Percentiles rank a stretch among this genome's conserved stretches.
Evolutionary conservation across 2,113 vertebrate genomes (phyloP).

Genomic region (Progne subis): DNA sequence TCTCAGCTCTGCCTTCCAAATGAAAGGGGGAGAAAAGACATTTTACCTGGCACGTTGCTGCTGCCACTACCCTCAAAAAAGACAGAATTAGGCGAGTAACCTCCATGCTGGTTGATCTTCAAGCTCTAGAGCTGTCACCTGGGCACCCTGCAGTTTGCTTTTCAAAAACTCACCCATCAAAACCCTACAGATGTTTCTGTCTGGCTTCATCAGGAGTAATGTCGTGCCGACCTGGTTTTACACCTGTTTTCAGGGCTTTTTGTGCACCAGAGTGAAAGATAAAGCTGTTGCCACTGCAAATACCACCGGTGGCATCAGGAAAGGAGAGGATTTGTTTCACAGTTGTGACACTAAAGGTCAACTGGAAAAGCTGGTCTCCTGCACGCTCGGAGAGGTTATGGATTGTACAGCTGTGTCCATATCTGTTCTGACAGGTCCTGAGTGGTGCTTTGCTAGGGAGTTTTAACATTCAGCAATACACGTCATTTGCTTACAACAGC

Average conservation of each 20-base stretch:
- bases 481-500: constrained; percentile 68
- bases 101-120: background rate
- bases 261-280: background rate
- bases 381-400: background rate
- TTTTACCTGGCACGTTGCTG: background rate
- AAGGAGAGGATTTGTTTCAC: background rate
- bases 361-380: constrained; percentile 37
- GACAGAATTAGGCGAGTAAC: background rate
- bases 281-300: background rate
- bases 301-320: background rate
- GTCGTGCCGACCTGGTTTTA: background rate
- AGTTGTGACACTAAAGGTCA: constrained; percentile 56
- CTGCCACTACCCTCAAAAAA: background rate
- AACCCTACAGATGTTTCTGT: background rate
- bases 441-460: constrained; percentile 29
- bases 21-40: background rate
- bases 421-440: constrained; percentile 62
- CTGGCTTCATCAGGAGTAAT: background rate
- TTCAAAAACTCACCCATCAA: background rate
- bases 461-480: constrained; percentile 49
- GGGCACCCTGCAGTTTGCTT: background rate
- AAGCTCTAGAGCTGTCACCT: background rate
- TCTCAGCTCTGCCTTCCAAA: background rate
- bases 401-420: constrained; percentile 14
- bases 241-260: background rate